Conservation (phyloP, 2,888 invertebrate species). For the Leptodirus hochenwartii region DNA sequence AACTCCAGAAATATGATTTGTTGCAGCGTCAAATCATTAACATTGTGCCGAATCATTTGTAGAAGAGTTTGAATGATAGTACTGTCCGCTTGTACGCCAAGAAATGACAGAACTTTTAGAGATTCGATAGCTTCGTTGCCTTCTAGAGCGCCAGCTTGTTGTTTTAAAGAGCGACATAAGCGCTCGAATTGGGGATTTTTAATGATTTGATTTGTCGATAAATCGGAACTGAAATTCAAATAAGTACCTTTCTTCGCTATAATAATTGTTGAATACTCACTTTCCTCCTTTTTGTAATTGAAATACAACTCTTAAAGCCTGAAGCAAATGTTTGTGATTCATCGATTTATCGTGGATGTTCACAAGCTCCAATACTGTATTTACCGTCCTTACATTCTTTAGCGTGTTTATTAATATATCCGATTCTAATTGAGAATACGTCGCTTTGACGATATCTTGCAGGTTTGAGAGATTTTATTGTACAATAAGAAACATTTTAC, state of each 20-base stretch:
- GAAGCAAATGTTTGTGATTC: slow-evolving; percentile 36
- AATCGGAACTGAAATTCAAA: slow-evolving; percentile 20
- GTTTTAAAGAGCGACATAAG: slow-evolving; percentile 37
- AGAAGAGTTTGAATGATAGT: slow-evolving; percentile 41
- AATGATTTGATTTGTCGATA: slow-evolving; percentile 28
- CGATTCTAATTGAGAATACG: too few species aligned
- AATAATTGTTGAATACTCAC: slow-evolving; percentile 16
- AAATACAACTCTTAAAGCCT: slow-evolving; percentile 36
- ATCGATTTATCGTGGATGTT: slow-evolving; percentile 26
- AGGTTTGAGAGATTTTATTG: too few species aligned
- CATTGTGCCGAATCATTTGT: slow-evolving; percentile 38
- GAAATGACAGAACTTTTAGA: slow-evolving; percentile 35
- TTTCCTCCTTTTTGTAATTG: slow-evolving; percentile 33
- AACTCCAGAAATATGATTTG: slow-evolving; percentile 45
- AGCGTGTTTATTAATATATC: slow-evolving; percentile 32
- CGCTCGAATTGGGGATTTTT: slow-evolving; percentile 36
- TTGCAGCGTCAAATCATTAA: slow-evolving; percentile 38
- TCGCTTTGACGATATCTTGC: too few species aligned
- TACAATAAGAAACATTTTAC: too few species aligned
- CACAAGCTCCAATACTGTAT: slow-evolving; percentile 31
- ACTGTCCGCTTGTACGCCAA: slow-evolving; percentile 38
- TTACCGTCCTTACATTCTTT: slow-evolving; percentile 27
- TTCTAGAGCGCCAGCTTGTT: slow-evolving; percentile 33
- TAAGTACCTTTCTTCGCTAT: not conserved
- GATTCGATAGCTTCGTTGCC: slow-evolving; percentile 36